Evolutionary conservation across 2,888 invertebrate species (phyloP).

Genomic region (Matsumyia berberina): DNA sequence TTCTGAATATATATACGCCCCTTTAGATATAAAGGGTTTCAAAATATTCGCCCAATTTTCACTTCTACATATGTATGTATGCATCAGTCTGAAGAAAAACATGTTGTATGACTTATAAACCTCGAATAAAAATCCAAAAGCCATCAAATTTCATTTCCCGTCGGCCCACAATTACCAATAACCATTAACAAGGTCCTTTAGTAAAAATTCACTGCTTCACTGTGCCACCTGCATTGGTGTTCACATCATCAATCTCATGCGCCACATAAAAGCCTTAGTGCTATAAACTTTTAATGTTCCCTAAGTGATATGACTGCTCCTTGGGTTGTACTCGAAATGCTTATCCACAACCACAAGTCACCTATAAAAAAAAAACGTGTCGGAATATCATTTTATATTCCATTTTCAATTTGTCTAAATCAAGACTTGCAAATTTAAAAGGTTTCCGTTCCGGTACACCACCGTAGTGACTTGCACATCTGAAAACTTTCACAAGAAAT

Average conservation of each 20-base stretch:
- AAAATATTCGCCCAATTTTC: no score
- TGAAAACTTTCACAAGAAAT: constrained; percentile 60
- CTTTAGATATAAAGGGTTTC: no score
- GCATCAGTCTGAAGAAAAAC: no score
- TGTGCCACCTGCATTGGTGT: constrained; percentile 24
- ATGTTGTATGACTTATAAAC: not conserved
- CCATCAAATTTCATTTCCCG: not conserved
- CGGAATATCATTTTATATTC: constrained; percentile 71
- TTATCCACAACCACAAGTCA: constrained; percentile 76
- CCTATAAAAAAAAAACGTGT: constrained; percentile 68
- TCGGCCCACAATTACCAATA: constrained; percentile 31
- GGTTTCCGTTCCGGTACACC: constrained; percentile 55
- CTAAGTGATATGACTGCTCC: constrained; percentile 65
- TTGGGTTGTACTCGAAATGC: constrained; percentile 79
- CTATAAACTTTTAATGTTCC: constrained; percentile 65
- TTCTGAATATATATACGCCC: no score
- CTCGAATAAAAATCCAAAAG: constrained; percentile 3
- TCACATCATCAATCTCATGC: constrained; percentile 51
- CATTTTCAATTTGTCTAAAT: constrained; percentile 78
- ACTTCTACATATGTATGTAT: no score
- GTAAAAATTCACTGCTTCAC: constrained; percentile 15
- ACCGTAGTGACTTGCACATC: constrained; percentile 4
- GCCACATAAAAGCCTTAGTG: constrained; percentile 34
- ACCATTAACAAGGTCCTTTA: constrained; percentile 53
- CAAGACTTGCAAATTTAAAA: constrained; percentile 78